These are phyloP conservation scores for Drosophila phalerata DNA, from an alignment of 2,888 invertebrate species.

Conservation along the genomic window DNA sequence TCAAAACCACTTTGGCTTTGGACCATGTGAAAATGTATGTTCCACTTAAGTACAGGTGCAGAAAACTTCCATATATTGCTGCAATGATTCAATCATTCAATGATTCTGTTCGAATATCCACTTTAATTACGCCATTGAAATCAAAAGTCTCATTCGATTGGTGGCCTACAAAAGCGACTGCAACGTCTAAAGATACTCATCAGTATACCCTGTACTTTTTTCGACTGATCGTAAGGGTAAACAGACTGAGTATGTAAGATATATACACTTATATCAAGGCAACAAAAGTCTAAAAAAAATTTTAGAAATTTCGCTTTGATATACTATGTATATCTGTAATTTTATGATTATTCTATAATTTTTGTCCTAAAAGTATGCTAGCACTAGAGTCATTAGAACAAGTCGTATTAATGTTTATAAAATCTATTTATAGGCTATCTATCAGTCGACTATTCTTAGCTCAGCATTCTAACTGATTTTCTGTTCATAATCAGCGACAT, in stretches of 20 bases:
- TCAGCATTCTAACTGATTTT: not conserved
- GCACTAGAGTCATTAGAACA: not conserved
- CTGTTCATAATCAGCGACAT: slow-evolving; percentile 38
- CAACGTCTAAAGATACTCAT: slow-evolving; percentile 35
- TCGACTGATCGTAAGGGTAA: not conserved
- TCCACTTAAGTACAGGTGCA: slow-evolving; percentile 49
- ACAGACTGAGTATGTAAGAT: not conserved
- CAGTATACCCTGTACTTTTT: slow-evolving; percentile 41
- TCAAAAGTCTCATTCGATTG: slow-evolving; percentile 55
- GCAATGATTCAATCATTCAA: slow-evolving; percentile 12
- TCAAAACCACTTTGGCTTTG: slow-evolving; percentile 23
- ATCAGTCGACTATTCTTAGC: not conserved
- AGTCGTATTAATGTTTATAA: not conserved
- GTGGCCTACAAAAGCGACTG: slow-evolving; percentile 58
- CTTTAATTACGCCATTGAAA: slow-evolving; percentile 56
- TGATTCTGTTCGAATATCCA: slow-evolving; percentile 17
- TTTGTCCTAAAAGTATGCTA: not conserved
- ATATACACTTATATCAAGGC: no score
- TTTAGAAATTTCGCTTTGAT: no score
- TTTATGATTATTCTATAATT: not conserved
- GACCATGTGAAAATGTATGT: slow-evolving; percentile 41
- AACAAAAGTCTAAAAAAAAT: no score
- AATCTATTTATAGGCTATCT: slow-evolving; percentile 23
- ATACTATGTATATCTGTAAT: no score
- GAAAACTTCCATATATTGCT: slow-evolving; percentile 30